Percentiles rank a stretch among this genome's conserved stretches.
phyloP scores from a whole-genome alignment of 2,888 invertebrate species.

The Stictocephala bisonia region DNA sequence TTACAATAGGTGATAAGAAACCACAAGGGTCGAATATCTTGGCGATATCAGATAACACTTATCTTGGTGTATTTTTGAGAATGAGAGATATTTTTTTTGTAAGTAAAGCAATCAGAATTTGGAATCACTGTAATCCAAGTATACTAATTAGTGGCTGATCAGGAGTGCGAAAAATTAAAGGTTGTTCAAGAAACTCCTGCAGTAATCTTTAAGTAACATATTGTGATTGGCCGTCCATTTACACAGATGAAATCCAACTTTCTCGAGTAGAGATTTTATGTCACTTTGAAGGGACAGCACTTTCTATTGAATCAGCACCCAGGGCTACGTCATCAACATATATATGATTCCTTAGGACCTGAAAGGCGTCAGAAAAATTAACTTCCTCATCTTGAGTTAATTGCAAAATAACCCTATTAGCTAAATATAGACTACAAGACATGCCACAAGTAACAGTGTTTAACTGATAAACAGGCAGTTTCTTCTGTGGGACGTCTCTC shows the following conservation, averaged over 20 bases:
- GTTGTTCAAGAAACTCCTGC: not conserved
- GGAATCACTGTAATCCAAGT: not conserved
- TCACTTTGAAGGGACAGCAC: conserved; percentile 2
- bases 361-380: not conserved
- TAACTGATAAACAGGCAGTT: not conserved
- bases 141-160: not conserved
- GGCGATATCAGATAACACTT: not conserved
- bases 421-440: not conserved
- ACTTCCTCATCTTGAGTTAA: not conserved
- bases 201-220: not conserved
- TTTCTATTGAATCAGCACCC: conserved; percentile 1
- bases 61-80: not conserved
- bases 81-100: not conserved
- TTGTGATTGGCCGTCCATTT: not conserved
- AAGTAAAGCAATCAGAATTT: not conserved
- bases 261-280: not conserved
- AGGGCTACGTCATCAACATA: conserved; percentile 14
- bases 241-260: conserved; percentile 2
- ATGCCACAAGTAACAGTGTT: not conserved
- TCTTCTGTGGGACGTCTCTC: too few relatives aligned
- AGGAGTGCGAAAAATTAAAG: not conserved
- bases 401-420: not conserved
- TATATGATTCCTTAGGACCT: not conserved
- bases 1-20: not conserved
- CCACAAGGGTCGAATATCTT: not conserved